Evolutionary conservation across 1,140 invertebrate species (phyloP).

Genomic region (Goniozus legneri): DNA sequence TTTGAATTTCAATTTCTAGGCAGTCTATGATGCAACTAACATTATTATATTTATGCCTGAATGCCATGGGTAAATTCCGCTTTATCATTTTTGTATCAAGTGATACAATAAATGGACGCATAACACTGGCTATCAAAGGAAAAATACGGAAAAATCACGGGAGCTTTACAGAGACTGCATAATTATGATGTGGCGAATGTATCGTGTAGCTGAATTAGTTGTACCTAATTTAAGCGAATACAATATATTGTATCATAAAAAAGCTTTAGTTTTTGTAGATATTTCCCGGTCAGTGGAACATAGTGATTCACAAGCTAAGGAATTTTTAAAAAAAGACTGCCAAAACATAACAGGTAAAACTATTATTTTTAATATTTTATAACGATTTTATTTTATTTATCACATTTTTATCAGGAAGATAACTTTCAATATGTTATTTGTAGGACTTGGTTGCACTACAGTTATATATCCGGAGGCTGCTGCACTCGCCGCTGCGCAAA

Average conservation of each 20-base stretch:
- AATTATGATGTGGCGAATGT: conserved; percentile 87
- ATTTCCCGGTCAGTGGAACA: conserved; percentile 98
- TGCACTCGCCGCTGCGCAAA: conserved; percentile 88
- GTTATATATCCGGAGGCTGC: conserved; percentile 90
- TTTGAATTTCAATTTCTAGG: conserved; percentile 47
- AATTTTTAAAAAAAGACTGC: conserved; percentile 94
- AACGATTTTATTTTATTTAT: too few species aligned
- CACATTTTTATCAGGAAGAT: too few species aligned
- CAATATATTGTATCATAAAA: conserved; percentile 86
- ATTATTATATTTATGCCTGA: conserved; percentile 32
- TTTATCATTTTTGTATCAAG: not conserved
- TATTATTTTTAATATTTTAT: too few species aligned
- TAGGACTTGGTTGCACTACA: conserved; percentile 86
- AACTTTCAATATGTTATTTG: too few species aligned
- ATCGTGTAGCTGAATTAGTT: conserved; percentile 88
- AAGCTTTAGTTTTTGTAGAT: conserved; percentile 90
- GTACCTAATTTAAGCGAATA: conserved; percentile 98
- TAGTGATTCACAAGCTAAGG: conserved; percentile 92
- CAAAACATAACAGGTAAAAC: conserved; percentile 79
- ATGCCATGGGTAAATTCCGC: conserved; percentile 16
- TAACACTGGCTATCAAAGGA: not conserved
- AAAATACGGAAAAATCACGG: conserved; percentile 61
- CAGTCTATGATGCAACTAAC: conserved; percentile 41
- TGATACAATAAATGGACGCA: not conserved
- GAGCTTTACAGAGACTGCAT: conserved; percentile 87